These are phyloP conservation scores for Anticlea derivata DNA, from an alignment of 2,888 invertebrate species.

Conservation along the genomic window DNA sequence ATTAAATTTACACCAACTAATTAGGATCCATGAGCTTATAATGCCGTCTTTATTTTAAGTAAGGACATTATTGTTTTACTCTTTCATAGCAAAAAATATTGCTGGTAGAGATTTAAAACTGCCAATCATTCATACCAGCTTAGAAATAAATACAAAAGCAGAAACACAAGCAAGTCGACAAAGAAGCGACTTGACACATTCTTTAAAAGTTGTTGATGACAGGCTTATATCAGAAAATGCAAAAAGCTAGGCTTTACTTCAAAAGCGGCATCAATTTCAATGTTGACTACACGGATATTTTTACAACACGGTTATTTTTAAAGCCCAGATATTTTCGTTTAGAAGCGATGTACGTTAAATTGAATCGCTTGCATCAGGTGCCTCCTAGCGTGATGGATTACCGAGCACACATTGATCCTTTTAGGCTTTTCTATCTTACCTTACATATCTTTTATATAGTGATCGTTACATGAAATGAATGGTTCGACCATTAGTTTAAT, in stretches of 20 bases:
- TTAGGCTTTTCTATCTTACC: background rate
- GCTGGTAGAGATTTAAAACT: too few relatives aligned
- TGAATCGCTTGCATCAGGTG: constrained; percentile 12
- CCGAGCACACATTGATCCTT: background rate
- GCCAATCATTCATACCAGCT: too few relatives aligned
- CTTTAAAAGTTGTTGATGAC: background rate
- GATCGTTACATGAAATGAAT: too few relatives aligned
- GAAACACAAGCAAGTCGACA: too few relatives aligned
- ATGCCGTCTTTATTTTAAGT: too few relatives aligned
- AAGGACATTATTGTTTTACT: too few relatives aligned
- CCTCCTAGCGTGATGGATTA: constrained; percentile 15
- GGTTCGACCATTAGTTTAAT: too few relatives aligned
- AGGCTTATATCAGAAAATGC: constrained; percentile 9
- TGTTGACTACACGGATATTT: background rate
- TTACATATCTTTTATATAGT: background rate
- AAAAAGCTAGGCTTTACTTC: constrained; percentile 2
- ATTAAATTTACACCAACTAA: too few relatives aligned
- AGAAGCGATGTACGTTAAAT: constrained; percentile 12
- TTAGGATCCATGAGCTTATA: too few relatives aligned
- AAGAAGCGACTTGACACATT: background rate
- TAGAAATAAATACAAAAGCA: too few relatives aligned
- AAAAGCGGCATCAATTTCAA: constrained; percentile 14
- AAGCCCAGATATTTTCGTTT: constrained; percentile 5
- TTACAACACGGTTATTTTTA: background rate
- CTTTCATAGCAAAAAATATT: too few relatives aligned